Percentiles rank a stretch among this genome's conserved stretches.
Conservation (phyloP, 2,888 invertebrate genomes). For the Nephrocerus scutellatus region DNA sequence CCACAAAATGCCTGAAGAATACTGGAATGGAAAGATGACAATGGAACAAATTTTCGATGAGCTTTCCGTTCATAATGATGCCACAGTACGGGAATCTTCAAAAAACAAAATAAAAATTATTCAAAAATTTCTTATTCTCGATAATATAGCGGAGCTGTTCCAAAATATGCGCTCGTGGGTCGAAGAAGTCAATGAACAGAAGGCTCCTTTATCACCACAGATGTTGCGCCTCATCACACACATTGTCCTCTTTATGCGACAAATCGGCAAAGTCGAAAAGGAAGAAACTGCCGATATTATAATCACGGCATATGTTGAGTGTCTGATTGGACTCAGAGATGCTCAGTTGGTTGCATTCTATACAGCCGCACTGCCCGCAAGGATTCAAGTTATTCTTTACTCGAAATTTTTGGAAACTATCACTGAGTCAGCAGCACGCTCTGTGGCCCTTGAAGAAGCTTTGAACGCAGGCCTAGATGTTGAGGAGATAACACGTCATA, state of each 20-base stretch:
- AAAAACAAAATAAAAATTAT: constrained; percentile 65
- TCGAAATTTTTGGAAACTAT: constrained; percentile 64
- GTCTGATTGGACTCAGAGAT: constrained; percentile 66
- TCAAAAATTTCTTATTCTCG: constrained; percentile 79
- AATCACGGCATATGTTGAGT: constrained; percentile 64
- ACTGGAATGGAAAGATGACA: constrained; percentile 64
- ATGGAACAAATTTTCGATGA: constrained; percentile 63
- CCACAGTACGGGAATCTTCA: constrained; percentile 49
- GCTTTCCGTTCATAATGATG: constrained; percentile 56
- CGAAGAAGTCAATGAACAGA: constrained; percentile 45
- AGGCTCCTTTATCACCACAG: constrained; percentile 46
- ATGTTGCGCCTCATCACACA: constrained; percentile 71
- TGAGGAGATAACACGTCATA: constrained; percentile 72
- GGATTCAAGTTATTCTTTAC: constrained; percentile 58
- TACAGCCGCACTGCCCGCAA: constrained; percentile 66
- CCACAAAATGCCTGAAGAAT: constrained; percentile 56
- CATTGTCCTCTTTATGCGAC: constrained; percentile 72
- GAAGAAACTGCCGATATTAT: constrained; percentile 69
- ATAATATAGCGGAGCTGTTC: constrained; percentile 68
- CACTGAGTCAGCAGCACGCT: constrained; percentile 54
- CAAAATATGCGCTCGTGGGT: constrained; percentile 64
- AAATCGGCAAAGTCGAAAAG: constrained; percentile 65
- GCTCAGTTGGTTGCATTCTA: constrained; percentile 79
- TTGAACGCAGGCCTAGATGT: constrained; percentile 71
- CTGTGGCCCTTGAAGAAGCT: constrained; percentile 63